Base-by-base conservation (phyloP, 2,797 vertebrate species). In the Hyperoplus lanceolatus region DNA sequence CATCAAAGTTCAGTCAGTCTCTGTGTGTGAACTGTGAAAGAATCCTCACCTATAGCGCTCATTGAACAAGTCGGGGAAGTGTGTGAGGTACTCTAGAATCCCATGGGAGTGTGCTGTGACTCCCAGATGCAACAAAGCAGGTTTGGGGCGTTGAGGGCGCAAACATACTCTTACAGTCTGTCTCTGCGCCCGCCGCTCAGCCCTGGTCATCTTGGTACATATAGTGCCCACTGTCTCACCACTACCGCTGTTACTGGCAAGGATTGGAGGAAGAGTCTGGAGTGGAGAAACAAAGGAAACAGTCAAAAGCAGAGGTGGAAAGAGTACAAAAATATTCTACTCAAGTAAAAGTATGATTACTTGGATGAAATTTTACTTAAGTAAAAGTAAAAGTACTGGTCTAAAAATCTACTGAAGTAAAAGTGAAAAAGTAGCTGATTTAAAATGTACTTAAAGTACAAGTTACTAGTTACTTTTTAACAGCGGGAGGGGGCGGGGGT, bases 201-300 rank as follows among this genome's bases (percentile, higher is more conserved):
- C 92, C 77, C 84, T 82, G 21, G 67, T 88, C 72, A 82, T 64
- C 80, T 89, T 95, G 50, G 54, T 15, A 18, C 42, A 70, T 4
- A 84, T 75, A 0, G 72, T 82, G 1, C 14, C 79, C 9, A 56
- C 70, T 1, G 80, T 38, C 53, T 64, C 21, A 41, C 14, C 29
- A 14, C 50, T 85, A 42, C 64, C 54, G 14, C 48, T 81, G 39
- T 88, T 92, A 88, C 83, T 90, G 84, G 99, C 96, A 29, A 21
- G 89, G 85, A 99, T 96, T 15, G 97, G 96, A 11, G 97, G 97
- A 79, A 99, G 94, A 0, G 95, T 96, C 97, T 99, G 88, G 51
- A 48, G 9, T 1, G 42, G 12, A 46, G 13, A 49, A 8, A 56
- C 8, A 58, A 48, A 64, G 11, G 15, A n/a, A 0, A 1, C 13